These are phyloP conservation scores for Scophthalmus maximus DNA, from an alignment of 2,113 vertebrate species.

Conservation along the genomic window DNA sequence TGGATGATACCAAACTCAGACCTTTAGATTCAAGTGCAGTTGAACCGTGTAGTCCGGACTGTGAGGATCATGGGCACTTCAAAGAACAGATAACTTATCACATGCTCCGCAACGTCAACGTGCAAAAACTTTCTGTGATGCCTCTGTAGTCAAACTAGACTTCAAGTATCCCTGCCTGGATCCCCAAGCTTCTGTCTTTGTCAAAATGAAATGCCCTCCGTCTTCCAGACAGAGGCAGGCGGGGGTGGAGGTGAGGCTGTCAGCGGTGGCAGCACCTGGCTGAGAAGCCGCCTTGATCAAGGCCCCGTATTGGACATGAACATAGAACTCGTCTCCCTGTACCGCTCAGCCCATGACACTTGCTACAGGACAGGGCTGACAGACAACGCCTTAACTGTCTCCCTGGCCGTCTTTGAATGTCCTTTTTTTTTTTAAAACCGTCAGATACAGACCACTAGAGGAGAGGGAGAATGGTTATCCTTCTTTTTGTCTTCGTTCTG, in stretches of 20 bases:
- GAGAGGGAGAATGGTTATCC: conserved; percentile 30
- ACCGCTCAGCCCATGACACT: conserved; percentile 65
- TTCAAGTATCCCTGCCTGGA: conserved; percentile 14
- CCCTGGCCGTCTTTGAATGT: conserved; percentile 63
- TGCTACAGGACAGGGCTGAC: conserved; percentile 73
- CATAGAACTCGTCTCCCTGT: conserved; percentile 56
- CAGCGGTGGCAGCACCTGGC: conserved; percentile 72
- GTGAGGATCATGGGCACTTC: conserved; percentile 40
- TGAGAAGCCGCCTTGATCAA: conserved; percentile 81
- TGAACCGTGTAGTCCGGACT: conserved; percentile 4
- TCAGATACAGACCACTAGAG: conserved; percentile 56
- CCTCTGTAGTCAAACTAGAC: conserved; percentile 54
- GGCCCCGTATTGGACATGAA: conserved; percentile 67
- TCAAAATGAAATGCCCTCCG: conserved; percentile 51
- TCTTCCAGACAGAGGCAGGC: background rate
- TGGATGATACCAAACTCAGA: background rate
- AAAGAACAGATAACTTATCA: conserved; percentile 41
- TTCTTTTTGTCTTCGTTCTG: conserved; percentile 56
- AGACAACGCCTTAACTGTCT: conserved; percentile 64
- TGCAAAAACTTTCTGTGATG: conserved; percentile 68
- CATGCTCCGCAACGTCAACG: conserved; percentile 28
- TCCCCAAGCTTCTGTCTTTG: conserved; percentile 54
- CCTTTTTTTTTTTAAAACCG: conserved; percentile 64
- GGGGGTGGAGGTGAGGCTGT: conserved; percentile 67
- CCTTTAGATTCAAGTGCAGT: background rate